Percentiles rank a stretch among this genome's conserved stretches.
These are phyloP conservation scores for Chydorus sphaericus DNA, from an alignment of 2,888 invertebrate genomes.

Conservation along the genomic window DNA sequence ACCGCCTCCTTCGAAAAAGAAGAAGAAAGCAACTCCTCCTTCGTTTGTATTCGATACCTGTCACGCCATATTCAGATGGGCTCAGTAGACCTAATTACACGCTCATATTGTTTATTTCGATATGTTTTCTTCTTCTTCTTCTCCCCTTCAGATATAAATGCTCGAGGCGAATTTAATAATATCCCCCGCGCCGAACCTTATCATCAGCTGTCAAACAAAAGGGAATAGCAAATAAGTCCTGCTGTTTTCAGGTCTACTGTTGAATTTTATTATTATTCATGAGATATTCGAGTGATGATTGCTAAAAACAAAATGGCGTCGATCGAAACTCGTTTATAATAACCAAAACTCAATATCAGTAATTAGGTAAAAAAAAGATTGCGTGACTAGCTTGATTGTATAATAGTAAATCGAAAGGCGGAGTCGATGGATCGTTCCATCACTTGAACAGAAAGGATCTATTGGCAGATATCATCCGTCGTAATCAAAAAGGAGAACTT, in stretches of 20 bases:
- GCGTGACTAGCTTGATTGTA: no score
- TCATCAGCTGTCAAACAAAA: no score
- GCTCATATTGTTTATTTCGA: background rate
- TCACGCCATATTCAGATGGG: background rate
- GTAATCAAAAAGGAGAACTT: background rate
- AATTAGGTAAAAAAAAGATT: background rate
- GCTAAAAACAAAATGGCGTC: no score
- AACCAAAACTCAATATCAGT: background rate
- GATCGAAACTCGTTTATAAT: background rate
- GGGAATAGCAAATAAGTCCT: no score
- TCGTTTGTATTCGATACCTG: background rate
- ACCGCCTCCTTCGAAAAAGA: background rate
- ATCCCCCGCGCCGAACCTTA: no score
- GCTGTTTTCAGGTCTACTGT: no score
- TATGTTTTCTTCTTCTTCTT: background rate
- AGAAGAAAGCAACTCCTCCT: slow-evolving; percentile 1
- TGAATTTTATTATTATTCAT: no score
- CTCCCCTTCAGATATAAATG: no score
- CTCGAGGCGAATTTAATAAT: no score
- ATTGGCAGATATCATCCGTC: background rate
- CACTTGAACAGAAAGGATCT: slow-evolving; percentile 2
- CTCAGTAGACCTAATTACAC: background rate
- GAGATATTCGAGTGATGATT: no score
- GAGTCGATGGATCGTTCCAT: background rate
- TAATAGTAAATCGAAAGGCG: background rate